These are phyloP conservation scores for Sparidentex hasta DNA, from an alignment of 2,797 vertebrate genomes.

Conservation along the genomic window DNA sequence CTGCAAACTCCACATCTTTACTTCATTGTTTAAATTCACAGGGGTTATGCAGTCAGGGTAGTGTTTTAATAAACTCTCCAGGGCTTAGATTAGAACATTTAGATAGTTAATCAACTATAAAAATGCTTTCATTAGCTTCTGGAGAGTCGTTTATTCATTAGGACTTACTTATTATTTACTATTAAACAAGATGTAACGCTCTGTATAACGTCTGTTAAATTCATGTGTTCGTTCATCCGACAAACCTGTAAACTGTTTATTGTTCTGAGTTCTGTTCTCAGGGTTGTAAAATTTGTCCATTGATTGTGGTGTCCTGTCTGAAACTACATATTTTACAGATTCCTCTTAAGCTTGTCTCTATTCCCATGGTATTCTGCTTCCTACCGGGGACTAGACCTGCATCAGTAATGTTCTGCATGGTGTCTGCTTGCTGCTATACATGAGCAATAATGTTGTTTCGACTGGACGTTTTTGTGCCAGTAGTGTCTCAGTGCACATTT, in stretches of 20 bases:
- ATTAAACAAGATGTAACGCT: not conserved
- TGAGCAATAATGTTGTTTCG: slow-evolving; percentile 57
- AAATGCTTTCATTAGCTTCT: slow-evolving; percentile 8
- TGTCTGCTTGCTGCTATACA: slow-evolving; percentile 76
- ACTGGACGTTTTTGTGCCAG: slow-evolving; percentile 45
- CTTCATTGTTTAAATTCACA: slow-evolving; percentile 46
- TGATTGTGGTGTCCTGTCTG: slow-evolving; percentile 83
- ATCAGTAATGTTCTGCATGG: slow-evolving; percentile 81
- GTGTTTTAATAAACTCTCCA: slow-evolving; percentile 32
- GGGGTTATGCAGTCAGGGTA: slow-evolving; percentile 13
- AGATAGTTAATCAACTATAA: slow-evolving; percentile 27
- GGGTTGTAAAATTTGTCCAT: slow-evolving; percentile 67
- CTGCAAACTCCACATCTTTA: slow-evolving; percentile 13
- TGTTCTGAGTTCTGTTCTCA: slow-evolving; percentile 45
- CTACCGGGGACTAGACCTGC: slow-evolving; percentile 75
- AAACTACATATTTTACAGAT: slow-evolving; percentile 66
- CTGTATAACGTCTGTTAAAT: slow-evolving; percentile 38
- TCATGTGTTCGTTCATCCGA: slow-evolving; percentile 39
- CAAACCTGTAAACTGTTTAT: slow-evolving; percentile 44
- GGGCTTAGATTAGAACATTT: slow-evolving; percentile 5
- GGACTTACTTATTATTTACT: not conserved
- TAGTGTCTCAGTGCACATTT: slow-evolving; percentile 60
- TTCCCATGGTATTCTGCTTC: slow-evolving; percentile 83
- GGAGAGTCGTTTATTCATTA: slow-evolving; percentile 17
- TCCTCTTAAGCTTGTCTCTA: slow-evolving; percentile 73